phyloP scores from a whole-genome alignment of 2,888 invertebrate species.

The Agrilus biguttatus region DNA sequence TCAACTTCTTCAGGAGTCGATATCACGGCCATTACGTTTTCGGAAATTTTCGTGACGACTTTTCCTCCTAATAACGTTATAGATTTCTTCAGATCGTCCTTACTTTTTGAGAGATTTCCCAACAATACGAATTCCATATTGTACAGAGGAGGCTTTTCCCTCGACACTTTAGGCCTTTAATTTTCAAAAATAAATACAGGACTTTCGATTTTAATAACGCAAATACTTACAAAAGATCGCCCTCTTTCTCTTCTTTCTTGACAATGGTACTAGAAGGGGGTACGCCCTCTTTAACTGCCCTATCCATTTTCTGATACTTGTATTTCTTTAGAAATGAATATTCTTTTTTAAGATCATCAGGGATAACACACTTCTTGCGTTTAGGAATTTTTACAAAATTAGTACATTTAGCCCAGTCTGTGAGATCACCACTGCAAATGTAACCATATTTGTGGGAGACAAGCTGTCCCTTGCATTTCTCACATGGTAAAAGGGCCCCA shows the following conservation, averaged over 20 bases:
- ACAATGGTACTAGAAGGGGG: conserved; percentile 35
- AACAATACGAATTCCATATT: conserved; percentile 63
- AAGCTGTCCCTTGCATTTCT: conserved; percentile 61
- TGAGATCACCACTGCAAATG: conserved; percentile 56
- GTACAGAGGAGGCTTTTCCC: conserved; percentile 54
- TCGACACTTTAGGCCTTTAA: conserved; percentile 47
- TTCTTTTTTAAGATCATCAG: conserved; percentile 41
- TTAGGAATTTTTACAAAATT: conserved; percentile 57
- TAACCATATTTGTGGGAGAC: conserved; percentile 61
- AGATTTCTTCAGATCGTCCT: conserved; percentile 49
- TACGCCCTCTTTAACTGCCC: conserved; percentile 40
- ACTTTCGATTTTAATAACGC: not conserved
- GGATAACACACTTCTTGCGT: conserved; percentile 54
- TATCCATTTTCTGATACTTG: conserved; percentile 41
- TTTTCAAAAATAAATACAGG: conserved; percentile 2
- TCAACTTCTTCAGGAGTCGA: conserved; percentile 54
- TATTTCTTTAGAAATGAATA: conserved; percentile 44
- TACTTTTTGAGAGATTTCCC: conserved; percentile 38
- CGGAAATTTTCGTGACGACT: conserved; percentile 46
- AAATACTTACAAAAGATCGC: conserved; percentile 19
- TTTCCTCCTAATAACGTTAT: conserved; percentile 66
- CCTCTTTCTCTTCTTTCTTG: conserved; percentile 37
- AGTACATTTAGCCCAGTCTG: conserved; percentile 84
- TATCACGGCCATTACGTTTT: conserved; percentile 59
- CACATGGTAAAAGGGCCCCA: conserved; percentile 66